Conservation (phyloP, 2,797 vertebrate species). For the Periophthalmus magnuspinnatus region DNA sequence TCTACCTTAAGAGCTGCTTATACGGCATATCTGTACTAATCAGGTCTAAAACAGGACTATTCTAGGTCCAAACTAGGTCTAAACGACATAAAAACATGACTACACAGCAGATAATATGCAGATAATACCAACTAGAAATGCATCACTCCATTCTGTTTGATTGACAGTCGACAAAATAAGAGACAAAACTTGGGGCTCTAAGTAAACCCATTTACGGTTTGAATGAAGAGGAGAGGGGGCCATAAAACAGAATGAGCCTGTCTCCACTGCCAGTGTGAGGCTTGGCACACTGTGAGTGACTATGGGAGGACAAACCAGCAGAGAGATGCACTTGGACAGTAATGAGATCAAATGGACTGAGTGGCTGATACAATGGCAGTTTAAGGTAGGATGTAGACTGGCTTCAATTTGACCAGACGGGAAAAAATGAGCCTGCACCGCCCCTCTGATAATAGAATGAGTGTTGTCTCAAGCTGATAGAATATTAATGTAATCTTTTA, state of each 20-base stretch:
- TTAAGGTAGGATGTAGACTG: slow-evolving; percentile 58
- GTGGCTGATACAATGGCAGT: slow-evolving; percentile 41
- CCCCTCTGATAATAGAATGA: slow-evolving; percentile 45
- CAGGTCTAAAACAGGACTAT: no score
- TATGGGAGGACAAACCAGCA: slow-evolving; percentile 10
- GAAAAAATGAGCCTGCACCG: slow-evolving; percentile 47
- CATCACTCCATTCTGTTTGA: not conserved
- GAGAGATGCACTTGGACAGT: slow-evolving; percentile 16
- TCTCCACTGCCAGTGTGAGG: slow-evolving; percentile 17
- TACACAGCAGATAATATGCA: no score
- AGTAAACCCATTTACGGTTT: slow-evolving; percentile 15
- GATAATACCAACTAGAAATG: not conserved
- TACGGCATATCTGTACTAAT: no score
- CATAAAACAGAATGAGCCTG: slow-evolving; percentile 24
- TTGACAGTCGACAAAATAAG: slow-evolving; percentile 2
- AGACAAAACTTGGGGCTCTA: slow-evolving; percentile 24
- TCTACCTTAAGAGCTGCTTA: no score
- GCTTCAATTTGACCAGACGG: slow-evolving; percentile 54
- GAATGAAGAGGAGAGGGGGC: slow-evolving; percentile 4
- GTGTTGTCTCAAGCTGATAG: slow-evolving; percentile 59
- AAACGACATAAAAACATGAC: no score
- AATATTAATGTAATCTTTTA: slow-evolving; percentile 66
- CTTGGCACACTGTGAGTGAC: slow-evolving; percentile 9
- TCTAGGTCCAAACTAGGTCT: no score
- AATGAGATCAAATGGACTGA: slow-evolving; percentile 32